Base-by-base conservation (phyloP, 2,888 invertebrate genomes). In the Herminia tarsipennalis region DNA sequence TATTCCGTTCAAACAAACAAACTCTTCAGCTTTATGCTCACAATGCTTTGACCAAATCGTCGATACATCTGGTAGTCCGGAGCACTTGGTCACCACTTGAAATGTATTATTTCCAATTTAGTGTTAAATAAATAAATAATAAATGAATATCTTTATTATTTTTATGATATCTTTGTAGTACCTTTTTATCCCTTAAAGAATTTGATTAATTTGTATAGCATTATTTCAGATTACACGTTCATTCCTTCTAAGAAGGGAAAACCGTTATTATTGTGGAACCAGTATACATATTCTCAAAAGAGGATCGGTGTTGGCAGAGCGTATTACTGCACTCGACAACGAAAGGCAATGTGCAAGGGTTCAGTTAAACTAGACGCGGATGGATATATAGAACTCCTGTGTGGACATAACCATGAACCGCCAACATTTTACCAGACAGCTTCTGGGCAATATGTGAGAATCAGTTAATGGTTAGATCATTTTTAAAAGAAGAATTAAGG, bases 221-320 rank as follows among this genome's bases (percentile, higher is more conserved):
- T n/a, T n/a, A n/a, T 8, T 18, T 14, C n/a, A 14, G 17, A 16
- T 25, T 38, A 43, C 18, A 24, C 18, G 6, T 45, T 61, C 3
- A 52, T 65, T n/a, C 52, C 54, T 4, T 43, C 54, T 13, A 36
- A 22, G 17, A 54, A 44, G 21, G 61, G 70, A 2, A 57, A 59
- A 20, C 39, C 54, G 4, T 44, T 73, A 10, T 33, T 76, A 2
- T 64, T 76, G 70, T 45, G 63, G 12, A 47, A 66, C 2, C 64
- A 62, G 0, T 73, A 63, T 34, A 75, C 76, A 0, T 77, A 59
- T 35, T 75, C 62, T 0, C 70, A 68, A 46, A 49, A 35, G 6
- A 14, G 21, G n/a, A 2, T 9, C 14, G 20, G 14, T n/a, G 12
- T 17, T 28, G 4, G 18, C 8, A 28, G 20, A 21, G 9, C n/a